Percentiles rank a stretch among this genome's conserved stretches.
Evolutionary conservation across 2,797 vertebrate species (phyloP).

Genomic region (Clarias laeviceps): DNA sequence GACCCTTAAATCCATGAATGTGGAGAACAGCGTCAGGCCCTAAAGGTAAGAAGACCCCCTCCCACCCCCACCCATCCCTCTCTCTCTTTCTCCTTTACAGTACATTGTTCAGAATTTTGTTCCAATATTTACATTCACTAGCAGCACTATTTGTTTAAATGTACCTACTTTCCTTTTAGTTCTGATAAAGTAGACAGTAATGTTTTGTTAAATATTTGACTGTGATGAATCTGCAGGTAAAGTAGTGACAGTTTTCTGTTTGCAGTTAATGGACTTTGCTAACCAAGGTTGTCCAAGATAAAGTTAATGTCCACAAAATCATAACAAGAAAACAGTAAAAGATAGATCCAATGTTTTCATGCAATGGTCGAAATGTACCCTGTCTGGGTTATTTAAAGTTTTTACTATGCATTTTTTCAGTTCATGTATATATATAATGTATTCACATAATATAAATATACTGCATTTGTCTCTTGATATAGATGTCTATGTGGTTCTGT

Average conservation of each 20-base stretch:
- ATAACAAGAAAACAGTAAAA: neutral
- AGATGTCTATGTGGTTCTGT: neutral
- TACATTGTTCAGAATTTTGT: neutral
- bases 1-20: slow-evolving; percentile 38
- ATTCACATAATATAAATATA: neutral
- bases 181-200: slow-evolving; percentile 8
- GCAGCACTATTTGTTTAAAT: neutral
- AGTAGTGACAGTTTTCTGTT: neutral
- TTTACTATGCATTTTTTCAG: neutral
- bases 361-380: neutral
- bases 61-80: too few species aligned
- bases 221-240: neutral
- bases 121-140: slow-evolving; percentile 15
- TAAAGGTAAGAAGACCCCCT: slow-evolving; percentile 51
- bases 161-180: neutral
- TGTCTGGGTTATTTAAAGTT: neutral
- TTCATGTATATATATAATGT: neutral
- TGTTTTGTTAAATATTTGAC: slow-evolving; percentile 26
- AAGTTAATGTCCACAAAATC: neutral
- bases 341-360: neutral
- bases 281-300: neutral
- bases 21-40: slow-evolving; percentile 41
- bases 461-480: neutral
- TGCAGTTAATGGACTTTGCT: neutral
- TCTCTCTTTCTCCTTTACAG: neutral